These are phyloP conservation scores for Himalopsyche japonica DNA, from an alignment of 2,888 invertebrate genomes.

Conservation along the genomic window DNA sequence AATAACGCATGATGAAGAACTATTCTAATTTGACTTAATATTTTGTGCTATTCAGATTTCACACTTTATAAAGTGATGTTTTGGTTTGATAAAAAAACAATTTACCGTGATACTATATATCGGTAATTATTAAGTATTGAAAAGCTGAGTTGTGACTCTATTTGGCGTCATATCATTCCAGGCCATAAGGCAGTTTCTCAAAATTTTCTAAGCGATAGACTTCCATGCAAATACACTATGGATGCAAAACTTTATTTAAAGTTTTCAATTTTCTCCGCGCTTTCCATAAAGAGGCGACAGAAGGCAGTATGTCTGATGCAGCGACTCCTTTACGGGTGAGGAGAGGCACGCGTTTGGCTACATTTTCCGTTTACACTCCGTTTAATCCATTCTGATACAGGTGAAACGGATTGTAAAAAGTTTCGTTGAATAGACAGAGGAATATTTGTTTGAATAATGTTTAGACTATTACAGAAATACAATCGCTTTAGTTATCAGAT, in stretches of 20 bases:
- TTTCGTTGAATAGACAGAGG: not conserved
- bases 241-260: not conserved
- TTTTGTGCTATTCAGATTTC: too few relatives aligned
- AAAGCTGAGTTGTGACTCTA: too few relatives aligned
- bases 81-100: too few relatives aligned
- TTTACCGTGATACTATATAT: too few relatives aligned
- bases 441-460: not conserved
- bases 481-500: not conserved
- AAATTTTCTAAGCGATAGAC: not conserved
- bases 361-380: constrained; percentile 30
- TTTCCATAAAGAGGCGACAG: not conserved
- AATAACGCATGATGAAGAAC: too few relatives aligned
- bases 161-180: not conserved
- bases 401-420: constrained; percentile 16
- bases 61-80: too few relatives aligned
- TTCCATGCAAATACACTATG: not conserved
- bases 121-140: too few relatives aligned
- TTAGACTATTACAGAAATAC: not conserved
- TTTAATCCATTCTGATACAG: constrained; percentile 28
- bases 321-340: constrained; percentile 14
- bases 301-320: constrained; percentile 18
- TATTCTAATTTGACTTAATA: too few relatives aligned
- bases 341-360: constrained; percentile 9
- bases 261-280: not conserved
- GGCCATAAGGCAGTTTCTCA: not conserved